Conservation (phyloP, 2,797 vertebrate genomes). For the Myotis findleyi region DNA sequence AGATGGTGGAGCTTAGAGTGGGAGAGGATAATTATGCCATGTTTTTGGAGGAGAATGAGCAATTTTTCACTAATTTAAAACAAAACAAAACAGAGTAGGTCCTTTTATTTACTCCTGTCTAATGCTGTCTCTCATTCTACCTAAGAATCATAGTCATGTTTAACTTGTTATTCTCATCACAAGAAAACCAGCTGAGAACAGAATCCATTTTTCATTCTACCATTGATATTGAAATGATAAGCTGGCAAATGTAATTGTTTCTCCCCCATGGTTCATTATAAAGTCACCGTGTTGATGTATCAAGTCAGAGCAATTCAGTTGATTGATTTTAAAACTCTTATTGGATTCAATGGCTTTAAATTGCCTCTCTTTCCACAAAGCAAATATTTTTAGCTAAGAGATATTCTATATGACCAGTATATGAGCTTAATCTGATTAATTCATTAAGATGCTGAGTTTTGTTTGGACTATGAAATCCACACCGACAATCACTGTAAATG, state of each 20-base stretch:
- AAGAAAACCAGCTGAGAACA: slow-evolving; percentile 46
- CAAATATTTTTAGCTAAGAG: slow-evolving; percentile 66
- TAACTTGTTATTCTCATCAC: slow-evolving; percentile 67
- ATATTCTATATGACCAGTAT: slow-evolving; percentile 35
- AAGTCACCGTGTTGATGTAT: slow-evolving; percentile 57
- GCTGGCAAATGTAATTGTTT: slow-evolving; percentile 71
- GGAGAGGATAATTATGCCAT: neutral
- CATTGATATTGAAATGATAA: slow-evolving; percentile 77
- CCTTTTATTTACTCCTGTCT: neutral
- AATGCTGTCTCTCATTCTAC: slow-evolving; percentile 21
- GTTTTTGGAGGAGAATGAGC: neutral
- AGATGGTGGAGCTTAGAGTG: neutral
- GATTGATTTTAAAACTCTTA: slow-evolving; percentile 76
- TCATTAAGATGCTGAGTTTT: slow-evolving; percentile 19
- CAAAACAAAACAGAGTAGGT: neutral
- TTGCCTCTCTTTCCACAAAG: slow-evolving; percentile 58
- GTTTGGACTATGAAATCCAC: neutral
- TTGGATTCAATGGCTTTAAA: slow-evolving; percentile 72
- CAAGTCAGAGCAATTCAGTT: slow-evolving; percentile 68
- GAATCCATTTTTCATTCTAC: slow-evolving; percentile 54
- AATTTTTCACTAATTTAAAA: neutral
- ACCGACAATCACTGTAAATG: neutral
- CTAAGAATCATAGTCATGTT: neutral
- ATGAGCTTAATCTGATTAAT: slow-evolving; percentile 31
- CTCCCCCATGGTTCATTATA: slow-evolving; percentile 65